Evolutionary conservation across 2,113 vertebrate genomes (phyloP), one percentile per base, ranked within the genome.

Genomic region (Pterocles gutturalis): DNA sequence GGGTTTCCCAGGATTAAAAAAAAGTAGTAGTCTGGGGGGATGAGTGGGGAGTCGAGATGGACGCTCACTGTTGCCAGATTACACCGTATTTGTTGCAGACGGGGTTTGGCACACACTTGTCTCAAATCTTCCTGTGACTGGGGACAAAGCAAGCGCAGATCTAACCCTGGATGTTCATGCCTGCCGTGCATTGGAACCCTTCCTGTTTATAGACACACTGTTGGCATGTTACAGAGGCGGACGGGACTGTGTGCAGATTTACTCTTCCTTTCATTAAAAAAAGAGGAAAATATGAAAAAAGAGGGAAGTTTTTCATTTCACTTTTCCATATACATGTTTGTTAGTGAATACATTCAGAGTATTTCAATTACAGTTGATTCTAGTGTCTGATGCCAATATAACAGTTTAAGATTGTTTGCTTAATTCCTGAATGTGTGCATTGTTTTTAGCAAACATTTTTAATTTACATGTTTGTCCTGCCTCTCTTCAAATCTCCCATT

Each of bases 321-420:
- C 36, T 96, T 93, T 90, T 82, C 87, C 64, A 53, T 95, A 86
- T 67, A 89, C 94, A 73, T 86, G 60, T 89, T 91, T 96, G 64
- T 87, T 97, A 82, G 89, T 82, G 90, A 96, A 80, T 80, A 72
- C 90, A 94, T 83, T 96, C 66, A n/a, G 95, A 95, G 67, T 90
- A 84, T 92, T 97, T 93, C 86, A 97, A 2, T 89, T 94, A 83
- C 93, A 96, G 87, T 65, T 88, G 93, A 86, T 94, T 96, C 71
- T 66, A 20, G 54, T 70, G 85, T 67, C 66, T 95, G 72, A 95
- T 96, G 97, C 94, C 97, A 98, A 31, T 82, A 16, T 70, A 89
- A 94, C 95, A 97, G 89, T 55, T 76, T 83, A 90, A 94, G 97
- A 93, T 88, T 92, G 96, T 97, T 97, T 98, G 96, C 92, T 97